Evolutionary conservation across 2,797 vertebrate species (phyloP), one percentile per base, ranked within the genome.

Genomic region (Microcaecilia unicolor): DNA sequence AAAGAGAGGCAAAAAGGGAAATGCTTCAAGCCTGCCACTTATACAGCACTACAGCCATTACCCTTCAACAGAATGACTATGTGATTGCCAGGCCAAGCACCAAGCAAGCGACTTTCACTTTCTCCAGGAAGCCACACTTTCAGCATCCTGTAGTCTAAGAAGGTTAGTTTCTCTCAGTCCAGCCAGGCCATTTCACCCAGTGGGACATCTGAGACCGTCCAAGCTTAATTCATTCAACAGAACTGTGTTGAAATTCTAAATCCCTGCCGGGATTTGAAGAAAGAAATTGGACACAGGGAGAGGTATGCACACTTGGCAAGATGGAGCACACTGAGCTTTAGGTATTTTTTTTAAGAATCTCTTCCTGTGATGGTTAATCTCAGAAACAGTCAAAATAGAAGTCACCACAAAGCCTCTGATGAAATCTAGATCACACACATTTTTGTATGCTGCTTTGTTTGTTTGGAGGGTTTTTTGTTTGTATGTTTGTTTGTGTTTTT

Each of bases 151-250:
- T 39, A 44, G 48, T 23, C 33, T 4, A 1, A 35, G 41, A 15
- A 41, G n/a, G 51, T 10, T 10, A 11, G 8, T 41, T 26, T 26
- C 14, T 15, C 15, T 15, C 31, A 39, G 10, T 19, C 31, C 21
- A 31, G 37, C 14, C 23, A 18, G 33, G 23, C 23, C 31, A 14
- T 24, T 8, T 47, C 32, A 20, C 14, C 23, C 31, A 6, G 1
- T 11, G 45, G 37, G 36, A 55, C 18, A 6, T 10, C 32, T 7
- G 26, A 3, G 20, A 48, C 24, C 36, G 46, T 29, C 31, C 38
- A 48, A 36, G 29, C 22, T 21, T 29, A 40, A 55, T 36, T 25
- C 27, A 30, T 34, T 42, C 31, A 25, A 55, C 48, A 52, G 50
- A 29, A 34, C 34, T n/a, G 10, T 15, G 32, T 38, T 58, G 36